Evolutionary conservation across 1,140 invertebrate genomes (phyloP).

Genomic region (Ruditapes philippinarum): DNA sequence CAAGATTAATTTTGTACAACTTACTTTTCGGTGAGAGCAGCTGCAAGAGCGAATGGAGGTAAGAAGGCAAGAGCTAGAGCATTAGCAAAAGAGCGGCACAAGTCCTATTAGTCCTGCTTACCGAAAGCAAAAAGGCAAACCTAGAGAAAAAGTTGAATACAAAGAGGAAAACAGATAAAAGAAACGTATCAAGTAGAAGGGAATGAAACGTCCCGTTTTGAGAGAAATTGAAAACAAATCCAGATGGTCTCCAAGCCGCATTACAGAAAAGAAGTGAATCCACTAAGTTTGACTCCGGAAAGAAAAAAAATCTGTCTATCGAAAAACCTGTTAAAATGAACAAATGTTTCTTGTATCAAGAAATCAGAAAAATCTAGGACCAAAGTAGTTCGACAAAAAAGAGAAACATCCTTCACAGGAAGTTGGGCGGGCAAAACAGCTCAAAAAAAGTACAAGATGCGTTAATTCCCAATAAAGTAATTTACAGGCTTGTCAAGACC

Average conservation of each 20-base stretch:
- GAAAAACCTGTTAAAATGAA: background rate
- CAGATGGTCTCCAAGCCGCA: too few relatives aligned
- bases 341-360: background rate
- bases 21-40: background rate
- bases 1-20: background rate
- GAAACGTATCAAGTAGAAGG: background rate
- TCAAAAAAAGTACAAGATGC: background rate
- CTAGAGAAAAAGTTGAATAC: constrained; percentile 4
- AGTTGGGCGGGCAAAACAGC: background rate
- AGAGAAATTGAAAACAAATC: too few relatives aligned
- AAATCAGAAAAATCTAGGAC: background rate
- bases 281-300: background rate
- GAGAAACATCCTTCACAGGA: background rate
- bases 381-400: background rate
- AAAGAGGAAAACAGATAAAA: background rate
- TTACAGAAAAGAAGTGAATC: background rate
- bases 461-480: background rate
- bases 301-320: background rate
- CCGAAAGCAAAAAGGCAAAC: background rate
- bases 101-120: background rate
- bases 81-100: background rate
- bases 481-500: background rate
- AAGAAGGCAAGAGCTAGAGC: background rate
- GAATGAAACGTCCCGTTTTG: background rate
- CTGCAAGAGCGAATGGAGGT: background rate